Evolutionary conservation across 2,113 vertebrate species (phyloP).

Genomic region (Elephas maximus): DNA sequence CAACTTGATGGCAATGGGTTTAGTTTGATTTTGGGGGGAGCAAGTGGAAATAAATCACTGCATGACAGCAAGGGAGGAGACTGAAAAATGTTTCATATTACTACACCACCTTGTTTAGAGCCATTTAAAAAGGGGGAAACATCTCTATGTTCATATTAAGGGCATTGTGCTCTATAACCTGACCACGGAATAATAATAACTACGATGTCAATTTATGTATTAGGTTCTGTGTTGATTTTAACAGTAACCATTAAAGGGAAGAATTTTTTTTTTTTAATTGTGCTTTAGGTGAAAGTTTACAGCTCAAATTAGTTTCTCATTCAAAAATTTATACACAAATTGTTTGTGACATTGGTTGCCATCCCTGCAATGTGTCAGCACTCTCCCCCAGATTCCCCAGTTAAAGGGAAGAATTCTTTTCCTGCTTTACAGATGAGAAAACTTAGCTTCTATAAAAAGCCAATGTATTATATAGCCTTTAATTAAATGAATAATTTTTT

Average conservation of each 20-base stretch:
- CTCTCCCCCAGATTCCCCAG: too few relatives aligned
- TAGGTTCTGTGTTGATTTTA: slow-evolving; percentile 29
- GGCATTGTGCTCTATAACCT: not conserved
- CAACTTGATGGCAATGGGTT: too few relatives aligned
- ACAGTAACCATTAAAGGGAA: slow-evolving; percentile 46
- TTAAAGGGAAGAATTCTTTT: not conserved
- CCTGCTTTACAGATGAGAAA: slow-evolving; percentile 51
- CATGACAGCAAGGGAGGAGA: not conserved
- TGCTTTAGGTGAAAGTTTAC: not conserved
- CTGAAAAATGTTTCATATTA: not conserved
- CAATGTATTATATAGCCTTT: not conserved
- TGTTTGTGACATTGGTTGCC: too few relatives aligned
- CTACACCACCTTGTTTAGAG: slow-evolving; percentile 41
- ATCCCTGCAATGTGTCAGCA: too few relatives aligned
- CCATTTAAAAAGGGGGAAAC: not conserved
- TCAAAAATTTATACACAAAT: too few relatives aligned
- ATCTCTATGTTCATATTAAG: not conserved
- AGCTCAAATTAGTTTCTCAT: too few relatives aligned
- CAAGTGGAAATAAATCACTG: not conserved
- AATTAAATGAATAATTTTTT: not conserved
- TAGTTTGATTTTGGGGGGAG: not conserved
- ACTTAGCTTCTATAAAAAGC: slow-evolving; percentile 44
- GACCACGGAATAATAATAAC: not conserved
- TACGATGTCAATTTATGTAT: not conserved
- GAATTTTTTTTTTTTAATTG: not conserved